These are phyloP conservation scores for Galaxias olidus DNA, from an alignment of 2,797 vertebrate species.

Conservation along the genomic window DNA sequence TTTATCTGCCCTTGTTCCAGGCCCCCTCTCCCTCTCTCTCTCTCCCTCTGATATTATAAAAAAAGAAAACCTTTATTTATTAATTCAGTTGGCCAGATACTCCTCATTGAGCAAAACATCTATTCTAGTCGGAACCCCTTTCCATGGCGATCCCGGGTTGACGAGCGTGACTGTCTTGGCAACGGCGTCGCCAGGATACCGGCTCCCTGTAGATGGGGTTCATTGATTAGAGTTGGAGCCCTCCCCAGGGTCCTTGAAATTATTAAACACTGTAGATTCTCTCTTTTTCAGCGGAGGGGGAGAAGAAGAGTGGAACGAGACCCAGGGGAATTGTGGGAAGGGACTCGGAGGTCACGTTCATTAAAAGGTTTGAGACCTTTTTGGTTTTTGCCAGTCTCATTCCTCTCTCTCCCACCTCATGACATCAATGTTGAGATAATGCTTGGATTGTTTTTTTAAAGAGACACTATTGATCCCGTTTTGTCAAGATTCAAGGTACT, in stretches of 20 bases:
- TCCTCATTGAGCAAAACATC: conserved; percentile 67
- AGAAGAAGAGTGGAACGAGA: conserved; percentile 42
- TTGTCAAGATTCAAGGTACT: neutral
- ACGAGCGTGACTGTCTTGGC: conserved; percentile 67
- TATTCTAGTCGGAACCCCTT: conserved; percentile 69
- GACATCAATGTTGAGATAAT: conserved; percentile 56
- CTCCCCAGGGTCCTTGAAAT: conserved; percentile 72
- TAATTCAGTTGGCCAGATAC: conserved; percentile 69
- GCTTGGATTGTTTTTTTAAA: conserved; percentile 41
- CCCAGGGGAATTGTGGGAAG: conserved; percentile 61
- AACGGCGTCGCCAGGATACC: conserved; percentile 59
- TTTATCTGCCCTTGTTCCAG: conserved; percentile 14
- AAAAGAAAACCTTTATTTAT: conserved; percentile 63
- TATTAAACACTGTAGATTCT: conserved; percentile 71
- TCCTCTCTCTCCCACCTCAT: conserved; percentile 50
- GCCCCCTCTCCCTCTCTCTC: neutral
- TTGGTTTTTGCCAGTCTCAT: conserved; percentile 40
- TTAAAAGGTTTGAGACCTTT: conserved; percentile 60
- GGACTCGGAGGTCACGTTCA: conserved; percentile 62
- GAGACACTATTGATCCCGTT: conserved; percentile 4
- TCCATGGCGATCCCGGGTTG: conserved; percentile 73
- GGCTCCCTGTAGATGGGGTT: conserved; percentile 69
- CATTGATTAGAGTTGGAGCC: conserved; percentile 73
- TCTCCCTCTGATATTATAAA: conserved; percentile 43
- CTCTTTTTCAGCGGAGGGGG: conserved; percentile 35